These are phyloP conservation scores for Lycocorax pyrrhopterus DNA, from an alignment of 2,113 vertebrate genomes.

Conservation along the genomic window DNA sequence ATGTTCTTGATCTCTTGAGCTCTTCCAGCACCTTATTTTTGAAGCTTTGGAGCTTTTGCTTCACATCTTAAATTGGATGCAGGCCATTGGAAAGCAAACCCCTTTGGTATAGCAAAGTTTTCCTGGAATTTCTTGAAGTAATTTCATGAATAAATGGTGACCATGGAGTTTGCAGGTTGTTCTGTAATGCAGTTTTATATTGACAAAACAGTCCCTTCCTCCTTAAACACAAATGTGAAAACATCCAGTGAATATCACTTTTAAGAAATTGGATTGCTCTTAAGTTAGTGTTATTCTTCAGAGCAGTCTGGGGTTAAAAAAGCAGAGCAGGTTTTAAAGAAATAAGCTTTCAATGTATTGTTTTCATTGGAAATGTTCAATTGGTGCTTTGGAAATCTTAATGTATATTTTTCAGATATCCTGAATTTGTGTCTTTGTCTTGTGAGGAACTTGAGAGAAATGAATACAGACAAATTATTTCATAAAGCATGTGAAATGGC, in stretches of 20 bases:
- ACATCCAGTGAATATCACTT: neutral
- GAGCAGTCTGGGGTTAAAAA: neutral
- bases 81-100: neutral
- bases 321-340: neutral
- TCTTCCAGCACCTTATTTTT: neutral
- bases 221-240: neutral
- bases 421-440: conserved; percentile 44
- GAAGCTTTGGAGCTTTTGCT: neutral
- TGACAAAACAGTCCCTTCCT: neutral
- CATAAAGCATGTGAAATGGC: conserved; percentile 23
- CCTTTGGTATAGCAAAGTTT: neutral
- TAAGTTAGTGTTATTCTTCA: neutral
- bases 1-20: neutral
- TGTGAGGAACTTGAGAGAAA: conserved; percentile 6
- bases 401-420: conserved; percentile 18
- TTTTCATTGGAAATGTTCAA: neutral
- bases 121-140: neutral
- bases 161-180: neutral
- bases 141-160: neutral
- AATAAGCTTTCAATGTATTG: neutral
- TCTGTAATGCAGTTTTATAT: neutral
- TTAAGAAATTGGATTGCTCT: neutral
- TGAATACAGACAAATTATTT: conserved; percentile 44
- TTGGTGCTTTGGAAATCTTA: neutral
- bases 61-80: neutral